Percentiles rank a stretch among this genome's conserved stretches.
phyloP scores from a whole-genome alignment of 23 tunicate species.

The Ciona savignyi region DNA sequence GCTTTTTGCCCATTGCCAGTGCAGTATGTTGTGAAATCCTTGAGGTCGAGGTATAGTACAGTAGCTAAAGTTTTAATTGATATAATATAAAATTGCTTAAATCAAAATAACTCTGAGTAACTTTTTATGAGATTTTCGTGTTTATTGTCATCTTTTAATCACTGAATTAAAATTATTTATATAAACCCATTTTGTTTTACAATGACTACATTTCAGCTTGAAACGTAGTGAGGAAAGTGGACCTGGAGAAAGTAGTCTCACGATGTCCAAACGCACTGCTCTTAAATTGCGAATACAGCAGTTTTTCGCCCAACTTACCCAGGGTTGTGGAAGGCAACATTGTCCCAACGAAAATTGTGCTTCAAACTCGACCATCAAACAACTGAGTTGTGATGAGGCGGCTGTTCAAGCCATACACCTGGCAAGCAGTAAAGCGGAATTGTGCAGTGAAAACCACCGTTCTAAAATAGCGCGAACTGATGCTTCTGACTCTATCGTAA shows the following conservation, averaged over 20 bases:
- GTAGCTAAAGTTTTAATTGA: too few species aligned
- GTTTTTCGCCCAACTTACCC: slow-evolving; percentile 44
- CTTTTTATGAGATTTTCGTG: too few species aligned
- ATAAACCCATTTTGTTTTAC: too few species aligned
- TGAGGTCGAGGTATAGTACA: too few species aligned
- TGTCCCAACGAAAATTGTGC: slow-evolving; percentile 75
- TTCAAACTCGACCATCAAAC: slow-evolving; percentile 34
- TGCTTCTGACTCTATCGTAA: background rate
- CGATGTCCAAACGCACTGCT: slow-evolving; percentile 53
- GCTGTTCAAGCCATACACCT: slow-evolving; percentile 55
- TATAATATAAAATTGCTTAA: too few species aligned
- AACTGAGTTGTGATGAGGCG: slow-evolving; percentile 47
- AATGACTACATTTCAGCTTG: too few species aligned
- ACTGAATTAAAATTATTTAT: too few species aligned
- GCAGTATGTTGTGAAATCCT: too few species aligned
- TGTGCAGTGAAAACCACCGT: slow-evolving; percentile 38
- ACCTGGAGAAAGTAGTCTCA: background rate
- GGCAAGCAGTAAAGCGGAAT: slow-evolving; percentile 22
- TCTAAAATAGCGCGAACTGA: background rate
- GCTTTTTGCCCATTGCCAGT: too few species aligned
- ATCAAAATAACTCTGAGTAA: too few species aligned
- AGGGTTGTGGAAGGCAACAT: slow-evolving; percentile 49
- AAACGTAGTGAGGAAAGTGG: too few species aligned
- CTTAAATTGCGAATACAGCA: slow-evolving; percentile 45
- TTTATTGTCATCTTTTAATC: too few species aligned